Evolutionary conservation across 2,797 vertebrate genomes (phyloP).

Genomic region (Botia kubotai): DNA sequence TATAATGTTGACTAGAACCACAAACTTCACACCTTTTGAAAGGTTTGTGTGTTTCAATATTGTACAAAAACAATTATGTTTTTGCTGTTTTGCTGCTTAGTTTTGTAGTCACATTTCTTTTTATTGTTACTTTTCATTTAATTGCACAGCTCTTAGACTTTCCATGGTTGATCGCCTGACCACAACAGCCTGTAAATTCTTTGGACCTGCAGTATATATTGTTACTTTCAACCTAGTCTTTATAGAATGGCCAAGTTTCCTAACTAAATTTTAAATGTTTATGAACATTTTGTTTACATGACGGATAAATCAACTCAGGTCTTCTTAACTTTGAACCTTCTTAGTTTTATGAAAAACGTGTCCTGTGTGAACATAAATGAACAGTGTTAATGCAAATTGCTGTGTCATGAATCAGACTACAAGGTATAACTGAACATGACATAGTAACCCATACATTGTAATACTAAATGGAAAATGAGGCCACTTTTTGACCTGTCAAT

Average conservation of each 20-base stretch:
- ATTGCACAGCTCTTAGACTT: slow-evolving; percentile 18
- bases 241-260: neutral
- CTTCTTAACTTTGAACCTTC: too few species aligned
- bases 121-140: neutral
- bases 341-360: neutral
- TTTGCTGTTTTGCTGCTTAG: neutral
- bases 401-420: neutral
- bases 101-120: slow-evolving; percentile 10
- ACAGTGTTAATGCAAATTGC: too few species aligned
- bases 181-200: neutral
- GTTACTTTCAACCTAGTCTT: neutral
- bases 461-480: neutral
- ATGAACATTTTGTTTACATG: too few species aligned
- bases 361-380: neutral
- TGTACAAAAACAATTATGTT: neutral
- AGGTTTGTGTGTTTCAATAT: slow-evolving; percentile 8
- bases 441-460: neutral
- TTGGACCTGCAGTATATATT: neutral
- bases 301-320: too few species aligned
- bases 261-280: neutral
- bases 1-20: slow-evolving; percentile 21
- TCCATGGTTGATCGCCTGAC: neutral
- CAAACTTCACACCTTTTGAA: slow-evolving; percentile 28
- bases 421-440: neutral
- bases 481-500: neutral